Evolutionary conservation across 2,888 invertebrate species (phyloP), one percentile per base, ranked within the genome.

Genomic region (Portevinia maculata): DNA sequence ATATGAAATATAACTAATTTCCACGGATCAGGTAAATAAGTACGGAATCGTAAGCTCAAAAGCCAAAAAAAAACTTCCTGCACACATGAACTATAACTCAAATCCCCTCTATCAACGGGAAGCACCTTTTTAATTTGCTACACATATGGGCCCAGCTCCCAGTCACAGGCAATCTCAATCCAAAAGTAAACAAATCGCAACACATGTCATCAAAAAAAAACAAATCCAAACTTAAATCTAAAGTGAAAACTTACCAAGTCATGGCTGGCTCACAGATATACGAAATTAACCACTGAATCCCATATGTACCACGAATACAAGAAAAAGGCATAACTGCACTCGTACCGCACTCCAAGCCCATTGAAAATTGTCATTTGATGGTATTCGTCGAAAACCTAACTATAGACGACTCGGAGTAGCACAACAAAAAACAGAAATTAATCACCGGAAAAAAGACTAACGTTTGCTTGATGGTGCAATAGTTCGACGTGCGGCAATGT

Each of bases 401-500:
- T 44, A 8, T 52, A 53, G 65, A 53, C 65, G 52, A 39, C 52
- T 32, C 52, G 9, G 9, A 55, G 30, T 19, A 17, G 30, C 15
- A 34, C 41, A 6, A 32, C 32, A 9, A 53, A 60, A 60, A 39
- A 19, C 50, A 41, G 46, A 73, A 73, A 73, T 64, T 73, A 73
- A 73, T 73, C 64, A 73, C 46, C 53, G 15, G 44, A 71, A 39
- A 15, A 41, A 24, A 39, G 24, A 39, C 19, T 17, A 53, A 53
- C 32, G 48, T 46, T 59, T 50, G 44, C 46, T 48, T 59, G 70
- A 70, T 70, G 70, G 37, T 46, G 62, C 53, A 73, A 73, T 53
- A 55, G 64, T 53, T 73, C 64, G 64, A 73, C 73, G 46, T 73
- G 64, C 39, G 64, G 62, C 37, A 53, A 71, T 62, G 71, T 62